phyloP scores from a whole-genome alignment of 2,113 vertebrate genomes.

The Cynopterus brachyotis region DNA sequence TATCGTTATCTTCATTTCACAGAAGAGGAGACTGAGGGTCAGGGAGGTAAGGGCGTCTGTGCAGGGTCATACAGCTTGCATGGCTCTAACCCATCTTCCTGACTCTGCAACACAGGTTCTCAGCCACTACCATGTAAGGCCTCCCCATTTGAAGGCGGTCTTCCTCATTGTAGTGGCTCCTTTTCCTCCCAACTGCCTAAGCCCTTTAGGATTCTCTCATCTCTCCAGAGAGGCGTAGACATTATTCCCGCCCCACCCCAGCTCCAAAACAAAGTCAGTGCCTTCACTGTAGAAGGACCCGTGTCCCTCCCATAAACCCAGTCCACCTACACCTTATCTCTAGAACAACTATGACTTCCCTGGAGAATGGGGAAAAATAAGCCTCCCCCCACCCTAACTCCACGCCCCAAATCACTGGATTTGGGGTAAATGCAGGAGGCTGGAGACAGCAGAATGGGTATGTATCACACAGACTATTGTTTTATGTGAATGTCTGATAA shows the following conservation, averaged over 20 bases:
- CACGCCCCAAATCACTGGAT: background rate
- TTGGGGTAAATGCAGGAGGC: background rate
- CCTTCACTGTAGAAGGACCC: background rate
- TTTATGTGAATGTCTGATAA: constrained; percentile 49
- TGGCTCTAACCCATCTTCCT: background rate
- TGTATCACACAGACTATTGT: constrained; percentile 56
- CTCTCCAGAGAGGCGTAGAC: background rate
- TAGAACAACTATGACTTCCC: background rate
- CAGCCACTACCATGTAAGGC: background rate
- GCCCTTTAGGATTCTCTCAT: background rate
- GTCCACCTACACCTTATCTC: background rate
- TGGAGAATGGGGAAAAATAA: background rate
- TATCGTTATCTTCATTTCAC: background rate
- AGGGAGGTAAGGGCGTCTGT: background rate
- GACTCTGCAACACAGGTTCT: background rate
- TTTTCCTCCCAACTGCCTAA: background rate
- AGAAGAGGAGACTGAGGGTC: background rate
- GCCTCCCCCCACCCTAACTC: background rate
- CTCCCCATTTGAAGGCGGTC: background rate
- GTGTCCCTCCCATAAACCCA: background rate
- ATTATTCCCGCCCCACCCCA: background rate
- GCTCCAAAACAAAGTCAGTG: background rate
- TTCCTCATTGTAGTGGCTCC: background rate
- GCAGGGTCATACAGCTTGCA: background rate
- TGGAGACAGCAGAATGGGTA: constrained; percentile 43